Conservation (phyloP, 2,888 invertebrate genomes). For the Heliconius cydno region DNA sequence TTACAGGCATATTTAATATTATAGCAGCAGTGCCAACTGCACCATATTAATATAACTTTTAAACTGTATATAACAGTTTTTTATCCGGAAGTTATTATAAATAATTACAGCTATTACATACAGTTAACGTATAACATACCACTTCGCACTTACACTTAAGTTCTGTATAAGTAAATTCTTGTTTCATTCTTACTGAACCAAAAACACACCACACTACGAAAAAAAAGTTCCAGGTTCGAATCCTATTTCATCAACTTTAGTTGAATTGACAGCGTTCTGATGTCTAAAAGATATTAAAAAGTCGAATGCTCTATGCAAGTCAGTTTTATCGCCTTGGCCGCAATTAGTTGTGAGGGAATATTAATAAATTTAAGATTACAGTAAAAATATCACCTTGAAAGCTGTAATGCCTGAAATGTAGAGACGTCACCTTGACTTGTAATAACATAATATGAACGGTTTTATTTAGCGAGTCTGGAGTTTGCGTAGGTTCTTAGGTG, state of each 20-base stretch:
- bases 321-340: constrained; percentile 16
- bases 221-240: neutral
- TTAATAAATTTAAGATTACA: constrained; percentile 14
- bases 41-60: neutral
- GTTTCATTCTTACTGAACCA: neutral
- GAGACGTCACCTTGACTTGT: constrained; percentile 34
- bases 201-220: no score
- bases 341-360: constrained; percentile 7
- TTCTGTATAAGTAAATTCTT: neutral
- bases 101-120: neutral
- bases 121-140: neutral
- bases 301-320: neutral
- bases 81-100: constrained; percentile 6
- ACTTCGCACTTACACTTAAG: neutral
- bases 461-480: constrained; percentile 15
- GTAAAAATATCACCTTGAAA: constrained; percentile 37
- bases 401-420: constrained; percentile 37
- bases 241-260: neutral
- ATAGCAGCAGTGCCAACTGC: no score
- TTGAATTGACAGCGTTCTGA: neutral
- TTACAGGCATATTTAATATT: no score
- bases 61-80: neutral
- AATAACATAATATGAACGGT: constrained; percentile 15
- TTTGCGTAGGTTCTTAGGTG: constrained; percentile 15
- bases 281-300: neutral